A percentile compares a stretch with the other conserved stretches of the same genome.
Evolutionary conservation across 2,797 vertebrate genomes (phyloP).

Genomic region (Cyprinodon diabolis): DNA sequence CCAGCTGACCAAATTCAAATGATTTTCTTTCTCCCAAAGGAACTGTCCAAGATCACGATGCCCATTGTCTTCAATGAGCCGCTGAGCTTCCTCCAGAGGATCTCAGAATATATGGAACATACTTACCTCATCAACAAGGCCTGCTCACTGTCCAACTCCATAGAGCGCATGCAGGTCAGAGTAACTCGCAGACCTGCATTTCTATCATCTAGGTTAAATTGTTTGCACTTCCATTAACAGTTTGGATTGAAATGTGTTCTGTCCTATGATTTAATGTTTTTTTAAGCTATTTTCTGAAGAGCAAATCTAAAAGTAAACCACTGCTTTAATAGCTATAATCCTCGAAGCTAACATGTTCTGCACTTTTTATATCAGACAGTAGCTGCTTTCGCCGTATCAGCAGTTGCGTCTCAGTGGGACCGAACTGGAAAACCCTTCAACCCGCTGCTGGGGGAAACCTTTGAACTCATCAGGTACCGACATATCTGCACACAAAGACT

Average conservation of each 20-base stretch:
- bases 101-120: constrained; percentile 98
- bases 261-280: too few relatives aligned
- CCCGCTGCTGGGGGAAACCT: constrained; percentile 95
- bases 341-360: neutral
- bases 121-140: constrained; percentile 94
- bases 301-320: neutral
- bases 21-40: constrained; percentile 71
- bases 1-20: too few relatives aligned
- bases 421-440: constrained; percentile 99
- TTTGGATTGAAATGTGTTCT: too few relatives aligned
- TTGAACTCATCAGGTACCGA: constrained; percentile 89
- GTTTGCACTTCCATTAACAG: neutral
- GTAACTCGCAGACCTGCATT: neutral
- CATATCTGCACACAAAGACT: constrained; percentile 8
- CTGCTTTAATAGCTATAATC: neutral
- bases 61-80: constrained; percentile 97
- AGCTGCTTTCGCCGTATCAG: constrained; percentile 96
- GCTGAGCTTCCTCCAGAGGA: constrained; percentile 94
- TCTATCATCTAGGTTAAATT: neutral
- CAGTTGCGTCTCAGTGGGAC: constrained; percentile 98
- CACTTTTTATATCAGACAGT: constrained; percentile 80
- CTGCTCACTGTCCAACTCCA: constrained; percentile 83
- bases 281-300: neutral
- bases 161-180: constrained; percentile 93
- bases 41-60: constrained; percentile 98